Evolutionary conservation across 2,113 vertebrate genomes (phyloP), one percentile per base, ranked within the genome.

Genomic region (Gobiocypris rarus): DNA sequence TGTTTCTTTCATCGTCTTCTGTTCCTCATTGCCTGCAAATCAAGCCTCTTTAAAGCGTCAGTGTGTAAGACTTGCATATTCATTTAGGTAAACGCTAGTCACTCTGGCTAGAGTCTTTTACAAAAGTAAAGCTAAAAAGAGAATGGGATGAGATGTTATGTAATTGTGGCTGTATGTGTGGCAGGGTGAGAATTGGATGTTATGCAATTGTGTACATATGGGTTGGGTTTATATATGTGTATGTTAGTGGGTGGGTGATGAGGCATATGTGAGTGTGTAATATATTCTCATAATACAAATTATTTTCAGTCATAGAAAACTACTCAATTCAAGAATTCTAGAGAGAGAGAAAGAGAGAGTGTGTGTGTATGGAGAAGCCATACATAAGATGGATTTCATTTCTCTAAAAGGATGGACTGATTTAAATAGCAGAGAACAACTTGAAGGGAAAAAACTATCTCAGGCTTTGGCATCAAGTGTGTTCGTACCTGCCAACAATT

Each of bases 371-470:
- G 13, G 13, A 50, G 48, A 4, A 50, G 48, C 45, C 11, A 48
- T 48, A 50, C 17, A 17, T 8, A 19, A 26, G 65, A 41, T 59
- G 52, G 1, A 24, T 86, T 59, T 74, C 7, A 3, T 22, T 82
- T 78, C 22, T 14, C 88, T 85, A 90, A 86, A 89, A 81, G 89
- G 75, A 52, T 83, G 50, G 4, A 67, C 76, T 87, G 65, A 89
- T 90, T 91, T 90, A 82, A 90, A 91, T 87, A 87, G 58, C 87
- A 91, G 91, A 86, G 83, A 90, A 89, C 91, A 92, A 90, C 83
- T 71, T 9, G 63, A 86, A 87, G 84, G 5, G 9, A 76, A 54
- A 89, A 87, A 88, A 87, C 85, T 31, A 75, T 87, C 88, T 85
- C 22, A 45, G 74, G 54, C 85, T 87, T 82, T 91, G 92, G 91